Evolutionary conservation across 2,797 vertebrate genomes (phyloP), one percentile per base, ranked within the genome.

Genomic region (Liasis olivaceus): DNA sequence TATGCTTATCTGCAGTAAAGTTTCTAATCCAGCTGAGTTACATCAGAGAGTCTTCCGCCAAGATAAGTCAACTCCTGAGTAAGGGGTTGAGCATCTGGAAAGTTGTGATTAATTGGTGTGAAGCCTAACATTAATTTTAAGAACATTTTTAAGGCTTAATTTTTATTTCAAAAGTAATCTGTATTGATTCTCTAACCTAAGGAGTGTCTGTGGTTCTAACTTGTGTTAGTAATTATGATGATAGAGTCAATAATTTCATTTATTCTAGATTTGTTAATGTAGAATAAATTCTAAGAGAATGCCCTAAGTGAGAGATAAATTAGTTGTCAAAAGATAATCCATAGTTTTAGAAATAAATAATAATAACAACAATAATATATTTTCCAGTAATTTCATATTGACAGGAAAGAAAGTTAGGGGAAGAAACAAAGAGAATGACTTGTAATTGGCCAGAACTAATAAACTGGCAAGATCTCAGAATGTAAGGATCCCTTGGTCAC

Each of bases 401-500:
- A 17, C 51, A 63, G n/a, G 14, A n/a, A 85, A 91, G 54, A 28
- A 84, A 88, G 13, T 69, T 87, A 87, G 51, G n/a, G 58, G 28
- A 86, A 26, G 69, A 59, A 87, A 26, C 77, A 88, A 88, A 42
- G 28, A 36, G 15, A 89, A 15, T 85, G 58, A 77, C 14, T 5
- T 58, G 59, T 31, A 91, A 66, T 59, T 91, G 69, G 69, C 86
- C 86, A 91, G 92, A 66, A 91, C 28, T 42, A 54, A n/a, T 89
- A 85, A 58, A 54, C 17, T 59, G 58, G 69, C 17, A 11, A n/a
- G 59, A 84, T 56, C 69, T 91, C 92, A 93, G 92, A 93, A 93
- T 93, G 92, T 84, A 93, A 91, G 66, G 60, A 54, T 90, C 69
- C 92, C 92, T 90, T 13, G 17, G 89, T 36, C 60, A 85, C 85